Evolutionary conservation across 2,888 invertebrate species (phyloP).

Genomic region (Ganaspis brasiliensis): DNA sequence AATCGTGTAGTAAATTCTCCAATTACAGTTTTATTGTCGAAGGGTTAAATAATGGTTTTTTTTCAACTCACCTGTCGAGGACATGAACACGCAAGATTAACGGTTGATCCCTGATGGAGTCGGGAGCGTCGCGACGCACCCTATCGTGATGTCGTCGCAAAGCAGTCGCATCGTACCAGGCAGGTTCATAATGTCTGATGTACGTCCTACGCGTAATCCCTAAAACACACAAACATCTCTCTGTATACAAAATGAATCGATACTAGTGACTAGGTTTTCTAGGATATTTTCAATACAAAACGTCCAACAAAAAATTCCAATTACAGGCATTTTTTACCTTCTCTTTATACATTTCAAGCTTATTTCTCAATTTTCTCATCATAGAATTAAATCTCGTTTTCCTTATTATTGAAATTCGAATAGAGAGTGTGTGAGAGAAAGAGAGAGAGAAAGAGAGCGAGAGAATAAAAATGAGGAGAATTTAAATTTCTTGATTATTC

Average conservation of each 20-base stretch:
- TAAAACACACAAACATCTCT: conserved; percentile 64
- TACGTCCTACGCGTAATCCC: conserved; percentile 76
- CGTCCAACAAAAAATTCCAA: not conserved
- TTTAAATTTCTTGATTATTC: not conserved
- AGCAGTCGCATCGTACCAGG: conserved; percentile 75
- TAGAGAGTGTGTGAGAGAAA: too few species aligned
- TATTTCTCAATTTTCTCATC: not conserved
- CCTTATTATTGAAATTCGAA: too few species aligned
- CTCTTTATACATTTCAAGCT: not conserved
- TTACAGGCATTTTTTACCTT: not conserved
- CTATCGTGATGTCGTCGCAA: conserved; percentile 77
- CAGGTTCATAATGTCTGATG: conserved; percentile 77
- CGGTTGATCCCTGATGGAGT: conserved; percentile 73
- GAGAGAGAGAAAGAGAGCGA: too few species aligned
- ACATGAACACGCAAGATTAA: conserved; percentile 75
- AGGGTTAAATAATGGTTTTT: not conserved
- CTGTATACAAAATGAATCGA: conserved; percentile 47
- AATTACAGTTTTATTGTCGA: not conserved
- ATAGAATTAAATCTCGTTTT: too few species aligned
- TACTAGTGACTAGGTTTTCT: conserved; percentile 49
- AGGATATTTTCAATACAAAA: conserved; percentile 29
- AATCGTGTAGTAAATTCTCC: not conserved
- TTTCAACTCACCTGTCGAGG: conserved; percentile 74
- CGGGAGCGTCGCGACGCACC: conserved; percentile 74
- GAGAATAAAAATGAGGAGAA: not conserved